Evolutionary conservation across 2,797 vertebrate species (phyloP).

Genomic region (Enteromius fasciolatus): DNA sequence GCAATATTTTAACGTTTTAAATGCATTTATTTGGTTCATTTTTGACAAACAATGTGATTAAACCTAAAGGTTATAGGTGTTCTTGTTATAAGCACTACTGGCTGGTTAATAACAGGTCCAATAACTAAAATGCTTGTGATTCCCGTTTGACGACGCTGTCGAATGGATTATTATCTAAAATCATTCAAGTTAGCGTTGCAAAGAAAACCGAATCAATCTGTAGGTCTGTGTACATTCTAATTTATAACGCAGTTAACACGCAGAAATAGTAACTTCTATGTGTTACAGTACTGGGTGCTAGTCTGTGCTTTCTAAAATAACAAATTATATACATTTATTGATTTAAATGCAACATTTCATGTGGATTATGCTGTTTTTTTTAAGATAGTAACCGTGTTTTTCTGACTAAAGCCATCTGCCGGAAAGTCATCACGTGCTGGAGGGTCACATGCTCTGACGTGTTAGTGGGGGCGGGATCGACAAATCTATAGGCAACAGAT

Average conservation of each 20-base stretch:
- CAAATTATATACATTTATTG: not conserved
- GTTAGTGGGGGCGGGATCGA: conserved; percentile 18
- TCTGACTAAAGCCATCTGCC: conserved; percentile 6
- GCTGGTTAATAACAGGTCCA: not conserved
- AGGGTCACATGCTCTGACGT: conserved; percentile 63
- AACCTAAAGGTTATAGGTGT: too few relatives aligned
- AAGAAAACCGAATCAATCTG: not conserved
- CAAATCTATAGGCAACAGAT: conserved; percentile 17
- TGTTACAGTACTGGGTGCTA: not conserved
- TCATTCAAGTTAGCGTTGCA: too few relatives aligned
- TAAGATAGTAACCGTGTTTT: not conserved
- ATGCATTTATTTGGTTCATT: not conserved
- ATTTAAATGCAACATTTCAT: not conserved
- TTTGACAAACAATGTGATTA: not conserved
- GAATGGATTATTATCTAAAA: not conserved
- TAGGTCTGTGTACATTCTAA: too few relatives aligned
- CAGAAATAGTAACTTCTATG: not conserved
- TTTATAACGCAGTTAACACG: not conserved
- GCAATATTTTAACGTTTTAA: not conserved
- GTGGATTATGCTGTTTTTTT: not conserved
- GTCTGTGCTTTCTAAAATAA: not conserved
- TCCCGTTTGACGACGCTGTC: not conserved
- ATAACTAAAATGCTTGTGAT: not conserved
- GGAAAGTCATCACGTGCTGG: conserved; percentile 70
- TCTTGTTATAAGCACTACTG: not conserved